phyloP scores from a whole-genome alignment of 2,797 vertebrate species.

The Pyrocephalus nanus region DNA sequence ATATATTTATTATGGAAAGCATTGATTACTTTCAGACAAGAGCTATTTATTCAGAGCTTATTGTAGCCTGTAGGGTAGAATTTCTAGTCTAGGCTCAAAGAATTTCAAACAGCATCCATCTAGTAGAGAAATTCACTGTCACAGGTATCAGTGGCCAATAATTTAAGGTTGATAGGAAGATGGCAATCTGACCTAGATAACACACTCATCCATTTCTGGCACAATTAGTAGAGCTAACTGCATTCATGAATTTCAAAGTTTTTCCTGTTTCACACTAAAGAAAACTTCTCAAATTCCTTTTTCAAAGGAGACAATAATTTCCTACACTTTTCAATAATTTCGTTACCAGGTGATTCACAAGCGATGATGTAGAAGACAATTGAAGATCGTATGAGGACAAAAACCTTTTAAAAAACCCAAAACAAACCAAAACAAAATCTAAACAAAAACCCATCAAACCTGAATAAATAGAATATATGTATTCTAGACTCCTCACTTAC shows the following conservation, averaged over 20 bases:
- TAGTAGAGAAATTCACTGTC: background rate
- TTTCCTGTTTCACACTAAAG: background rate
- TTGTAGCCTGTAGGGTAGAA: background rate
- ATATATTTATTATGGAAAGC: background rate
- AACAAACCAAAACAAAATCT: background rate
- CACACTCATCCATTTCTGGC: background rate
- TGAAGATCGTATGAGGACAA: background rate
- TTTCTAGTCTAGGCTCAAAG: background rate
- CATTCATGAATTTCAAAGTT: background rate
- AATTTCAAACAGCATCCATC: background rate
- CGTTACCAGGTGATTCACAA: background rate
- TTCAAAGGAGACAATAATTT: background rate
- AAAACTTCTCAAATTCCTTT: background rate
- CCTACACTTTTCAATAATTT: background rate
- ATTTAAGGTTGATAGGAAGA: background rate
- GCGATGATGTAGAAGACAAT: background rate
- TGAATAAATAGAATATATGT: background rate
- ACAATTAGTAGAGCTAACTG: background rate
- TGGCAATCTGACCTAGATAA: background rate
- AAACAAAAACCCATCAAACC: background rate
- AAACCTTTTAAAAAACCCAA: accelerated
- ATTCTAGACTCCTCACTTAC: background rate
- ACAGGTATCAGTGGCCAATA: background rate
- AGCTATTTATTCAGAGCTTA: background rate
- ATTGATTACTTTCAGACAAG: background rate